A percentile compares a stretch with the other conserved stretches of the same genome.
Evolutionary conservation across 2,797 vertebrate genomes (phyloP).

Genomic region (Xiphophorus birchmanni): DNA sequence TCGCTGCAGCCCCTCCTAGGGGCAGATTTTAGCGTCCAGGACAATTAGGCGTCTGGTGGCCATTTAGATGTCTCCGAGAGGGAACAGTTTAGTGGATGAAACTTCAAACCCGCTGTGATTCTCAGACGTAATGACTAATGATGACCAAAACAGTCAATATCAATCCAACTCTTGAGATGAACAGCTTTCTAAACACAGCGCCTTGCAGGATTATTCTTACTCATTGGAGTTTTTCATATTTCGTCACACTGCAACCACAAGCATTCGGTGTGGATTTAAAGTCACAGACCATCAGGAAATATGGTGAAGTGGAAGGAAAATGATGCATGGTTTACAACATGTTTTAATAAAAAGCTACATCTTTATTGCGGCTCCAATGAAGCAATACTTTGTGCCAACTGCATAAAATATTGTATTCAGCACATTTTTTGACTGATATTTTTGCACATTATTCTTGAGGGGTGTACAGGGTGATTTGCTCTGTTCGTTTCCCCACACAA

Average conservation of each 20-base stretch:
- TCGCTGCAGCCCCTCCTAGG: constrained; percentile 12
- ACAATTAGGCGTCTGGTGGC: neutral
- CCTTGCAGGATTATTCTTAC: neutral
- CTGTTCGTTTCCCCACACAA: neutral
- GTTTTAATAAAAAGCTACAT: neutral
- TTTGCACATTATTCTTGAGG: neutral
- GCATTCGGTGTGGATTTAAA: neutral
- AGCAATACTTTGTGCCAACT: neutral
- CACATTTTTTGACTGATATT: neutral
- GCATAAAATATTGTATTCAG: neutral
- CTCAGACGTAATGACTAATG: neutral
- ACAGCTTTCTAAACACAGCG: neutral
- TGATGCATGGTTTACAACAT: neutral
- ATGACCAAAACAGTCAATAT: neutral
- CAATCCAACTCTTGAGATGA: too few relatives aligned
- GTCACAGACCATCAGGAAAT: neutral
- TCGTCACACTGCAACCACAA: neutral
- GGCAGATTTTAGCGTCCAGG: constrained; percentile 1
- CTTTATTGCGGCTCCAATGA: neutral
- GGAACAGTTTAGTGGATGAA: neutral
- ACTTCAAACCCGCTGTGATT: neutral
- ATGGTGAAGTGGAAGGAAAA: neutral
- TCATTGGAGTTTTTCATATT: neutral
- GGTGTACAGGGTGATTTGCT: neutral
- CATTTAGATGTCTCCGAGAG: neutral